A percentile compares a stretch with the other conserved stretches of the same genome.
Conservation (phyloP, 2,888 invertebrate species). For the Chrysodeixis includens region DNA sequence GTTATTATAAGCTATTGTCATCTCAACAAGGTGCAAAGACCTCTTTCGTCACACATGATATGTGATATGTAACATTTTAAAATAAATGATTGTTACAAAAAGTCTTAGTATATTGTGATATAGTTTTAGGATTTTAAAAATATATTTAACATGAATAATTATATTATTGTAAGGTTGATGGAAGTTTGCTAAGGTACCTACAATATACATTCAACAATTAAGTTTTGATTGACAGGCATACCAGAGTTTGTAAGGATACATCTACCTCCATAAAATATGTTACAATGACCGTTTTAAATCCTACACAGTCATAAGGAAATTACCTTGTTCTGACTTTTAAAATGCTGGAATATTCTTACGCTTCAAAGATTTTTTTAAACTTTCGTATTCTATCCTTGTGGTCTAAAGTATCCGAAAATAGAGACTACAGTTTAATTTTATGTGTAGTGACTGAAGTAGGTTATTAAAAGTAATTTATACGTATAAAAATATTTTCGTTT, state of each 20-base stretch:
- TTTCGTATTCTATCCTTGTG: not conserved
- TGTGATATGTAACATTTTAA: not conserved
- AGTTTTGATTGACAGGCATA: not conserved
- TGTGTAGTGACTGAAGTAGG: not conserved
- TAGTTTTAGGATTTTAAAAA: too few relatives aligned
- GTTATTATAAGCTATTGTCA: not conserved
- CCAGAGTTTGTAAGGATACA: not conserved
- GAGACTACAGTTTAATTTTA: not conserved
- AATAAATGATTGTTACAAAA: not conserved
- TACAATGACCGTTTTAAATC: not conserved
- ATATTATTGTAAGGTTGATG: too few relatives aligned
- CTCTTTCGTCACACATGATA: not conserved
- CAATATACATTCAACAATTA: not conserved
- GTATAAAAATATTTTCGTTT: not conserved
- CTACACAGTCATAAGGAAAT: not conserved
- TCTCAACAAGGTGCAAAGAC: not conserved
- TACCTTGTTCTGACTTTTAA: not conserved
- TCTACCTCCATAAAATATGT: not conserved
- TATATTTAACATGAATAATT: too few relatives aligned
- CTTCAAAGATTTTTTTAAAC: not conserved
- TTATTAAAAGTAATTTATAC: not conserved
- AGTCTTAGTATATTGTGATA: too few relatives aligned
- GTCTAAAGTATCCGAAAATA: not conserved
- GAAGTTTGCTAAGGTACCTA: too few relatives aligned
- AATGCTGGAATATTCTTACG: not conserved